These are phyloP conservation scores for Sorex maritimensis DNA, from an alignment of 2,797 vertebrate genomes.

Conservation along the genomic window DNA sequence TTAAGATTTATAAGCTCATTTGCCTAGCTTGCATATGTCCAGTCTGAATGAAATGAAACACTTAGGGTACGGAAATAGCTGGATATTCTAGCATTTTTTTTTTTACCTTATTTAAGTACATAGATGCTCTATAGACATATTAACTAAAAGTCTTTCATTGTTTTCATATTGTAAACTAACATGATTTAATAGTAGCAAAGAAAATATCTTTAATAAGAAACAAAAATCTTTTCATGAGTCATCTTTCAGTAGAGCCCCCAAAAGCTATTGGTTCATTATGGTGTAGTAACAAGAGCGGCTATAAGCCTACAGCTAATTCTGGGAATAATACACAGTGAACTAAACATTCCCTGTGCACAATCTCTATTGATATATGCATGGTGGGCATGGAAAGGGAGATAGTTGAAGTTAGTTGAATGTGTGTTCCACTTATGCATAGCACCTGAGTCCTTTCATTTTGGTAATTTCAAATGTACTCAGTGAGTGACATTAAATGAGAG, in stretches of 20 bases:
- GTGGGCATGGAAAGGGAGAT: too few relatives aligned
- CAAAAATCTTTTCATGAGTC: neutral
- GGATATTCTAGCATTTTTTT: neutral
- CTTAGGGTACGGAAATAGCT: neutral
- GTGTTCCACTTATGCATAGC: neutral
- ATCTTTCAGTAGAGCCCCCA: neutral
- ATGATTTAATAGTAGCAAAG: constrained; percentile 18
- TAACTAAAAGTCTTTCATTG: constrained; percentile 7
- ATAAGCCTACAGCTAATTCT: constrained; percentile 3
- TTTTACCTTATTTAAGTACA: neutral
- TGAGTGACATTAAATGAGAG: neutral
- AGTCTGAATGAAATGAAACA: neutral
- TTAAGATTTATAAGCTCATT: neutral
- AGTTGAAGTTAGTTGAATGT: neutral
- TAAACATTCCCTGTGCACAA: constrained; percentile 1
- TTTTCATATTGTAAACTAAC: constrained; percentile 36
- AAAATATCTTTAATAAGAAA: constrained; percentile 30
- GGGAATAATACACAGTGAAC: neutral
- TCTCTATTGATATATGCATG: neutral
- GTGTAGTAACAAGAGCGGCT: neutral
- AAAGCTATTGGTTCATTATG: neutral
- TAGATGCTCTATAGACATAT: neutral
- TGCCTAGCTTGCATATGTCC: neutral
- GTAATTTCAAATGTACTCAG: neutral
- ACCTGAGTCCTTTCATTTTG: neutral